These are phyloP conservation scores for Phaethon lepturus DNA, from an alignment of 2,113 vertebrate genomes.

Conservation along the genomic window DNA sequence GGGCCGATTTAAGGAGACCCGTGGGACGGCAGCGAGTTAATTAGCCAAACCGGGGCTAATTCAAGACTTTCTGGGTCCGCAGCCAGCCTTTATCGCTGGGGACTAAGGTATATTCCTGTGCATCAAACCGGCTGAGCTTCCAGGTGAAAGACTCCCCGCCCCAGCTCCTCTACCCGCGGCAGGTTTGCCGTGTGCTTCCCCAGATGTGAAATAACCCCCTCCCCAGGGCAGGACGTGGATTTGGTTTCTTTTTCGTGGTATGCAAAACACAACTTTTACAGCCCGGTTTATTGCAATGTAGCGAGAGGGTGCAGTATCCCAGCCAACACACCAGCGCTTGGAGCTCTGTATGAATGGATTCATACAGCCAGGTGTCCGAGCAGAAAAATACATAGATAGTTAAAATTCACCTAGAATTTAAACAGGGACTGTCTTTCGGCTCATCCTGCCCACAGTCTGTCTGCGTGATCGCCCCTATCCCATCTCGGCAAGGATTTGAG, in stretches of 20 bases:
- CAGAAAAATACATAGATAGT: not conserved
- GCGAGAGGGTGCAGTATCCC: fast-evolving
- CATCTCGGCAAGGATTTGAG: not conserved
- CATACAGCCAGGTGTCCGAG: not conserved
- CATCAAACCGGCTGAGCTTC: not conserved
- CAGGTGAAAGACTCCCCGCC: not conserved
- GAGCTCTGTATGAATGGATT: not conserved
- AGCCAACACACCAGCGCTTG: not conserved
- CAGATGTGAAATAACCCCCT: not conserved
- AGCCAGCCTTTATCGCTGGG: not conserved
- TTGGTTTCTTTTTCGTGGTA: fast-evolving
- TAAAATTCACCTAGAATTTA: not conserved
- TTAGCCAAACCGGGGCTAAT: not conserved
- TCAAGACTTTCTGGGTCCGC: not conserved
- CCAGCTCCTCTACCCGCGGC: not conserved
- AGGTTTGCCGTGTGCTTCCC: not conserved
- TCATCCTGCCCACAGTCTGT: not conserved
- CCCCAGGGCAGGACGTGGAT: not conserved
- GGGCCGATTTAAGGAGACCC: not conserved
- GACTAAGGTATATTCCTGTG: not conserved
- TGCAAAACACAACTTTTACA: not conserved
- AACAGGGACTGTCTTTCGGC: not conserved
- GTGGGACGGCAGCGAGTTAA: fast-evolving
- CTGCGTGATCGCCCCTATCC: not conserved
- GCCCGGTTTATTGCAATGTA: not conserved